Percentiles rank a stretch among this genome's conserved stretches.
These are phyloP conservation scores for Cosmopolites sordidus DNA, from an alignment of 2,888 invertebrate species.

Conservation along the genomic window DNA sequence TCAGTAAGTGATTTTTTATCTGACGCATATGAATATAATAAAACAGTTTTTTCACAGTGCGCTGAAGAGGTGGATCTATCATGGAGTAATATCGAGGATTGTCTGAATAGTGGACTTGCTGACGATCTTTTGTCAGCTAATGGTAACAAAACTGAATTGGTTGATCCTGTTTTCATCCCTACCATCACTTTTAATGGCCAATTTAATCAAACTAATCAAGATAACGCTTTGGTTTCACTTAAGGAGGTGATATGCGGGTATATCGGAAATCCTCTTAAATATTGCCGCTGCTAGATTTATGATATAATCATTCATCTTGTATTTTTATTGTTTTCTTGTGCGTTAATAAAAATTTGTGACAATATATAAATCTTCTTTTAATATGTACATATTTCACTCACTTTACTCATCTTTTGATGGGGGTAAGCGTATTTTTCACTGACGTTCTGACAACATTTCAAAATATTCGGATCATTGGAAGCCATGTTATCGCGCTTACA, in stretches of 20 bases:
- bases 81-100: constrained; percentile 34
- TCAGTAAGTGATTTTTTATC: constrained; percentile 23
- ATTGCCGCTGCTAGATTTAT: neutral
- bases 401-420: no score
- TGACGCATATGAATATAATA: no score
- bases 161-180: constrained; percentile 46
- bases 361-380: no score
- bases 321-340: no score
- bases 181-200: constrained; percentile 46
- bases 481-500: no score
- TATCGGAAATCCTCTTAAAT: constrained; percentile 11
- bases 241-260: constrained; percentile 27
- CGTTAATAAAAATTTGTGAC: no score
- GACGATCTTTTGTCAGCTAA: constrained; percentile 42
- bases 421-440: no score
- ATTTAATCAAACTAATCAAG: constrained; percentile 28
- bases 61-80: constrained; percentile 35
- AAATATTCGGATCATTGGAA: no score
- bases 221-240: constrained; percentile 30
- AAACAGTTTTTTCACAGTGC: constrained; percentile 41
- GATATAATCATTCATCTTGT: no score
- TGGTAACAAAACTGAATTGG: constrained; percentile 43
- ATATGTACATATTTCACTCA: no score
- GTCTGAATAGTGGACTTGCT: constrained; percentile 36
- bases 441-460: no score